Conservation (phyloP, 2,113 vertebrate species). For the Heterotilapia buettikoferi region DNA sequence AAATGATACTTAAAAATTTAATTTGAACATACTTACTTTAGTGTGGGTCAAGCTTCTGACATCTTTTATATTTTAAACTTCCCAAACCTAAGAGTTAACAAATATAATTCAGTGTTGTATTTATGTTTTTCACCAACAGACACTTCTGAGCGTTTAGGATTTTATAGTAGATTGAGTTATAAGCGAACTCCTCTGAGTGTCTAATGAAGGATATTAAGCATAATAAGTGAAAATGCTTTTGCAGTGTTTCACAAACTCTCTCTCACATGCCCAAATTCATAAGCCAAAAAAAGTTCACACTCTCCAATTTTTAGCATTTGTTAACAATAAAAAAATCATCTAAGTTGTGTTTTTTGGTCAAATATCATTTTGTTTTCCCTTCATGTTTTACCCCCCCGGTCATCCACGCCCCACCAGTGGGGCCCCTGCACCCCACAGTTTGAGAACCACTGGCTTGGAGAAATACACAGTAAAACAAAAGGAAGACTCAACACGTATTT, state of each 20-base stretch:
- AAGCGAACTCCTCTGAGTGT: neutral
- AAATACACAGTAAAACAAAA: neutral
- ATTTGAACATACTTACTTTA: neutral
- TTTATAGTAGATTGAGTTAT: neutral
- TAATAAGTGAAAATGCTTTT: neutral
- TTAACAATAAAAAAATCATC: neutral
- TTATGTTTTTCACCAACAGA: neutral
- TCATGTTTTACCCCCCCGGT: neutral
- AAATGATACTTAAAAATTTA: neutral
- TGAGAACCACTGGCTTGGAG: neutral
- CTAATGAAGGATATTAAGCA: neutral
- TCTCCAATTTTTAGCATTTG: neutral
- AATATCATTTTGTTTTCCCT: neutral
- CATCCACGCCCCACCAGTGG: neutral
- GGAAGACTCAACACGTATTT: neutral
- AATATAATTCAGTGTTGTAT: neutral
- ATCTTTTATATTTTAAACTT: neutral
- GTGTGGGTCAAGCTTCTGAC: neutral
- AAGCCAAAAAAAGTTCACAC: neutral
- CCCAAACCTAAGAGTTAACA: neutral
- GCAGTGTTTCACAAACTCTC: neutral
- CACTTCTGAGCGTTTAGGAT: neutral
- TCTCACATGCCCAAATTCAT: neutral
- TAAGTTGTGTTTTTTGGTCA: neutral
- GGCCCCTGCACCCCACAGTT: neutral